Percentiles rank a stretch among this genome's conserved stretches.
These are phyloP conservation scores for Plutella xylostella DNA, from an alignment of 2,888 invertebrate genomes.

Conservation along the genomic window DNA sequence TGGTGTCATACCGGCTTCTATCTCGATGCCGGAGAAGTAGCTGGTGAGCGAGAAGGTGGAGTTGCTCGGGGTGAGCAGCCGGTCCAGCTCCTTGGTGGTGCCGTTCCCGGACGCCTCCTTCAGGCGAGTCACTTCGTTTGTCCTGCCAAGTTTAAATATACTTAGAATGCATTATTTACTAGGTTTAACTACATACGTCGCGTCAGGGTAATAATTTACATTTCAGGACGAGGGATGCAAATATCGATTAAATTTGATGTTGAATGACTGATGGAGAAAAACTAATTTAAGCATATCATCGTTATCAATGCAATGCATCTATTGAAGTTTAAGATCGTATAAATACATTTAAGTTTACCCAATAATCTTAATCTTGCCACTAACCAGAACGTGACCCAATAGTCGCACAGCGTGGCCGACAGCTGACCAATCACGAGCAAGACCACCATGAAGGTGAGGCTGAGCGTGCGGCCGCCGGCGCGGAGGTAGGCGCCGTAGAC, in stretches of 20 bases:
- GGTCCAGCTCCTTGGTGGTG: constrained; percentile 41
- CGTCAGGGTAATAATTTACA: too few species aligned
- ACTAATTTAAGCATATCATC: too few species aligned
- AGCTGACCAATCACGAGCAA: constrained; percentile 74
- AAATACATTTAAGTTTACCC: too few species aligned
- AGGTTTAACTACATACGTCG: too few species aligned
- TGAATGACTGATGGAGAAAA: not conserved
- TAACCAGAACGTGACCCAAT: constrained; percentile 82
- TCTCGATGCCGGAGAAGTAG: constrained; percentile 48
- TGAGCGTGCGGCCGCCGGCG: constrained; percentile 66
- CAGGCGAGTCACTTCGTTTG: constrained; percentile 55
- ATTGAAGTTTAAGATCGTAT: too few species aligned
- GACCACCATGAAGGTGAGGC: constrained; percentile 61
- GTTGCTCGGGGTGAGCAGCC: constrained; percentile 29
- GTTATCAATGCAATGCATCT: too few species aligned
- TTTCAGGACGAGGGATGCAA: too few species aligned
- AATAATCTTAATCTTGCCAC: too few species aligned
- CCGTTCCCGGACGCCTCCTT: constrained; percentile 49
- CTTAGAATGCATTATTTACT: not conserved
- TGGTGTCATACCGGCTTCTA: constrained; percentile 33
- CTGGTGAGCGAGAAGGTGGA: constrained; percentile 40
- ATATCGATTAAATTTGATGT: not conserved
- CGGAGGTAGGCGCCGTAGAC: constrained; percentile 73
- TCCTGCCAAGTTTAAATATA: constrained; percentile 29
- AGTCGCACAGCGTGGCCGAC: constrained; percentile 78